Evolutionary conservation across 35 echinoderm and acorn worm genomes (phyloP).

Genomic region (Patiria miniata): DNA sequence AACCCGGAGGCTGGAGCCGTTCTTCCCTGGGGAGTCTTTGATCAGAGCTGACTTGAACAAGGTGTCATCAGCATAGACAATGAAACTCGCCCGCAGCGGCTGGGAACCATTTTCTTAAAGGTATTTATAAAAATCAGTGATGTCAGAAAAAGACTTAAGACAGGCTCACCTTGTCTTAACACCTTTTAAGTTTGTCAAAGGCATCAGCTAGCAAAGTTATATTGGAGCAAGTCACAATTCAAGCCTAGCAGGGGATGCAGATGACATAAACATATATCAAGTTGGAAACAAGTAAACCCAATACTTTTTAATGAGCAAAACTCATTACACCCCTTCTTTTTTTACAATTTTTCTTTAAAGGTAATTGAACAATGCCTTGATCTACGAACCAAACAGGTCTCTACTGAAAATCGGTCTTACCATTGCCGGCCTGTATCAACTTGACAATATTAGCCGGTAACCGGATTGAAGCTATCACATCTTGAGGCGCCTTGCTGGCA

Average conservation of each 20-base stretch:
- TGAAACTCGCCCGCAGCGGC: constrained; percentile 24
- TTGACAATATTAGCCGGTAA: constrained; percentile 11
- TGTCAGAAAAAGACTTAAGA: too few species aligned
- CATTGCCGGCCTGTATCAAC: not conserved
- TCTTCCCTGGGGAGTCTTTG: too few species aligned
- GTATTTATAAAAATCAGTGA: too few species aligned
- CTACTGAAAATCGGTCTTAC: not conserved
- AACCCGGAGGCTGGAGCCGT: not conserved
- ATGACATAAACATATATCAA: too few species aligned
- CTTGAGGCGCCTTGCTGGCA: not conserved
- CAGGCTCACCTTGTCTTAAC: not conserved
- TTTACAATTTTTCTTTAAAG: not conserved
- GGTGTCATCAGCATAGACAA: constrained; percentile 3
- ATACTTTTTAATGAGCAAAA: not conserved
- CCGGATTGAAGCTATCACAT: not conserved
- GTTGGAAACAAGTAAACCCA: not conserved
- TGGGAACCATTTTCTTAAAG: not conserved
- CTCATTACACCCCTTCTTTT: too few species aligned
- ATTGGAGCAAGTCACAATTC: not conserved
- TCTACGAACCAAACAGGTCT: not conserved
- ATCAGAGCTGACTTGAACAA: constrained; percentile 16
- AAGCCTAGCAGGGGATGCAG: too few species aligned
- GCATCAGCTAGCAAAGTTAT: not conserved
- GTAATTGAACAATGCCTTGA: not conserved
- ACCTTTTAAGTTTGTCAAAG: too few species aligned